Conservation (phyloP, 1,140 invertebrate genomes). For the Calliphora vicina region DNA sequence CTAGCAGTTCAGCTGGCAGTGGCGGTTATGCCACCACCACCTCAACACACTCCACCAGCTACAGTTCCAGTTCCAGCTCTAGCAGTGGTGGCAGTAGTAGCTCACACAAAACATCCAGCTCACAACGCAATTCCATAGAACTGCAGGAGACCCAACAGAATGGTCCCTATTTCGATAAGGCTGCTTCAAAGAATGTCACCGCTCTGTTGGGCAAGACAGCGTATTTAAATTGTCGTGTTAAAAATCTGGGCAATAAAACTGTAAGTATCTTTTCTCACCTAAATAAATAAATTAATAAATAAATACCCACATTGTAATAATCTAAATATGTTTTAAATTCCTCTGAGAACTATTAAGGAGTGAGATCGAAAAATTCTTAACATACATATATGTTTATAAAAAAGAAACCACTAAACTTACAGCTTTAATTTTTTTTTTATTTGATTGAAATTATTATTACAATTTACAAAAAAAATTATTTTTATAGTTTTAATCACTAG, state of each 20-base stretch:
- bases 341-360: neutral
- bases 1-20: neutral
- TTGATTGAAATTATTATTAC: too few relatives aligned
- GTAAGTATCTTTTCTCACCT: conserved; percentile 67
- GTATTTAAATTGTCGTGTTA: conserved; percentile 83
- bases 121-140: conserved; percentile 59
- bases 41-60: conserved; percentile 38
- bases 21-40: conserved; percentile 15
- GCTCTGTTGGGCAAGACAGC: conserved; percentile 84
- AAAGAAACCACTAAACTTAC: too few relatives aligned
- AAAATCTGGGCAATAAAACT: conserved; percentile 87
- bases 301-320: conserved; percentile 50
- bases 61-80: conserved; percentile 30
- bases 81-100: conserved; percentile 50
- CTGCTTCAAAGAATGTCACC: conserved; percentile 69
- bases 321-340: conserved; percentile 56
- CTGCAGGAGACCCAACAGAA: conserved; percentile 55
- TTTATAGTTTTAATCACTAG: too few relatives aligned
- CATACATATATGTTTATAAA: too few relatives aligned
- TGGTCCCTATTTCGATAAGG: conserved; percentile 62
- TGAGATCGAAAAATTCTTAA: too few relatives aligned
- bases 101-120: conserved; percentile 49
- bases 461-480: too few relatives aligned
- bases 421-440: too few relatives aligned
- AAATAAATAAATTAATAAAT: too few relatives aligned